Evolutionary conservation across 2,888 invertebrate genomes (phyloP).

Genomic region (Erynnis tages): DNA sequence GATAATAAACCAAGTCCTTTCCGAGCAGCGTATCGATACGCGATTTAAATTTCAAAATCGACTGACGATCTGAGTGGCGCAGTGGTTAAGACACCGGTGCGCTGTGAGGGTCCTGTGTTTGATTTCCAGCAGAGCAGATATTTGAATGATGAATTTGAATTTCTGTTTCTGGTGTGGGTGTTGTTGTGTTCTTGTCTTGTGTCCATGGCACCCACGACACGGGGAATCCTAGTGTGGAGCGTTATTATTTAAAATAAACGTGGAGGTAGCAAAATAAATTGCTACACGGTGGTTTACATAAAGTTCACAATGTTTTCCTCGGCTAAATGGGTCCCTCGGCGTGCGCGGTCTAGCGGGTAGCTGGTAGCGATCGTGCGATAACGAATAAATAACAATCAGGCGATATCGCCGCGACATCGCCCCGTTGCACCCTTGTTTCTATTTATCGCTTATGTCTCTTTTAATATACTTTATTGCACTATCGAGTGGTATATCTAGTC

Average conservation of each 20-base stretch:
- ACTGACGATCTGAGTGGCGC: too few species aligned
- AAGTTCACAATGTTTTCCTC: slow-evolving; percentile 32
- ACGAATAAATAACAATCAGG: slow-evolving; percentile 68
- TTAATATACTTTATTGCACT: slow-evolving; percentile 20
- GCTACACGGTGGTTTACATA: slow-evolving; percentile 27
- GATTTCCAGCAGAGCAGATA: too few species aligned
- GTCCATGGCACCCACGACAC: too few species aligned
- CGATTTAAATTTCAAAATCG: slow-evolving; percentile 14
- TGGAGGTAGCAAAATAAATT: slow-evolving; percentile 21
- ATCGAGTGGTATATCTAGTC: slow-evolving; percentile 14
- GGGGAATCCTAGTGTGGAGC: too few species aligned
- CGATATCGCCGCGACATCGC: slow-evolving; percentile 61
- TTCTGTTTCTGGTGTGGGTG: too few species aligned
- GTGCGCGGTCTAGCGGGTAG: slow-evolving; percentile 50
- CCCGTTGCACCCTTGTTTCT: slow-evolving; percentile 38
- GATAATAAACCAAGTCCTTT: slow-evolving; percentile 14
- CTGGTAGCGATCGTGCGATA: slow-evolving; percentile 53
- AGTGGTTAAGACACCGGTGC: too few species aligned
- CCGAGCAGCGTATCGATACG: slow-evolving; percentile 8
- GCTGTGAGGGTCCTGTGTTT: too few species aligned
- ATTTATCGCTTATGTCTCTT: slow-evolving; percentile 29
- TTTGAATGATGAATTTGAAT: too few species aligned
- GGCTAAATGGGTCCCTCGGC: slow-evolving; percentile 36
- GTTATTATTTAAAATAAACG: slow-evolving; percentile 22
- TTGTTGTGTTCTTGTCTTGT: too few species aligned